Evolutionary conservation across 2,888 invertebrate species (phyloP).

Genomic region (Macrophya alboannulata): DNA sequence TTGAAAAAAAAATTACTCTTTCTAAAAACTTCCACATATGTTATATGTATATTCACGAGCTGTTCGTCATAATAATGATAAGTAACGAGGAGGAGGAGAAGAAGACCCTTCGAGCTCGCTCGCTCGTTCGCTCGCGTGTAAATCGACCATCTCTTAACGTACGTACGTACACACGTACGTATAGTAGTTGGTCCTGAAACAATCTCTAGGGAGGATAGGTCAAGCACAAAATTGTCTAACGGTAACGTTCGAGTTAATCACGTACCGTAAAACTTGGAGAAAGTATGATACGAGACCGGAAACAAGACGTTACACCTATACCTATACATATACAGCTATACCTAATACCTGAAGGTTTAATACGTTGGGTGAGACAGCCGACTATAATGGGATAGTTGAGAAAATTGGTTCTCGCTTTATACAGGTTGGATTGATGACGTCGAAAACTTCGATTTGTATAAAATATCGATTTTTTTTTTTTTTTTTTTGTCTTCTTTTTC

Average conservation of each 20-base stretch:
- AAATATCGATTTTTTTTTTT: background rate
- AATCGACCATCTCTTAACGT: background rate
- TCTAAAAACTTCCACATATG: too few species aligned
- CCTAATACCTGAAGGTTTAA: background rate
- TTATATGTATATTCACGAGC: background rate
- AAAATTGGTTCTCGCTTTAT: background rate
- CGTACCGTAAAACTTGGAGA: slow-evolving; percentile 61
- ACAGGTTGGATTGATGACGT: too few species aligned
- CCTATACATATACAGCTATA: background rate
- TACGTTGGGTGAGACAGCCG: background rate
- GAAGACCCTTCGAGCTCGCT: slow-evolving; percentile 1
- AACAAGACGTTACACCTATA: background rate
- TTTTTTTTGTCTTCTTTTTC: background rate
- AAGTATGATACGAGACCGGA: slow-evolving; percentile 57
- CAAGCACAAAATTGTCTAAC: slow-evolving; percentile 61
- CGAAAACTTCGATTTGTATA: background rate
- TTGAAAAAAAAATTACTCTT: background rate
- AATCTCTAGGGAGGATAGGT: slow-evolving; percentile 59
- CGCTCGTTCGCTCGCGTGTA: background rate
- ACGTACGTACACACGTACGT: background rate
- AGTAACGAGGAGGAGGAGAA: slow-evolving; percentile 20
- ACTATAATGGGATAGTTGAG: background rate
- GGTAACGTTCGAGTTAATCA: slow-evolving; percentile 57
- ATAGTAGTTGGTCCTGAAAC: background rate
- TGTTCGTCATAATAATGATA: background rate